Conservation (phyloP, 37 sponge, comb jelly and placozoan species). For the Halichondria panicea region DNA sequence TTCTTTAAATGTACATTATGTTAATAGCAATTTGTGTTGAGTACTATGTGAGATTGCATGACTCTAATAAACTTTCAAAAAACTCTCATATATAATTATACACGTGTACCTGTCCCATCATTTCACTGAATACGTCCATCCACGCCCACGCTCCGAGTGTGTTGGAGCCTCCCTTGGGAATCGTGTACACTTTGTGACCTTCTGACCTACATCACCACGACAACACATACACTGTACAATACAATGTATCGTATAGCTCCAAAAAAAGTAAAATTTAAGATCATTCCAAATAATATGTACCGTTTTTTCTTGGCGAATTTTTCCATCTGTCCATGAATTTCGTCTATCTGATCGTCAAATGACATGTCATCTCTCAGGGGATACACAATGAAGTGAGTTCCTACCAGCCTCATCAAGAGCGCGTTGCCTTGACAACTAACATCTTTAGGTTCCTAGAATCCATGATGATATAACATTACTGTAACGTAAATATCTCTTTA, state of each 20-base stretch:
- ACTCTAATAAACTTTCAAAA: slow-evolving; percentile 20
- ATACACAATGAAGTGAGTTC: slow-evolving; percentile 53
- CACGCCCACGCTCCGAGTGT: slow-evolving; percentile 76
- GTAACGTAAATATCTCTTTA: too few species aligned
- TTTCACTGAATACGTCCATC: slow-evolving; percentile 73
- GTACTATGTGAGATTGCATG: too few species aligned
- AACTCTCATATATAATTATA: too few species aligned
- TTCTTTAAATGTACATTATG: too few species aligned
- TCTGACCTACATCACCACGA: slow-evolving; percentile 25
- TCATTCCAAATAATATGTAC: slow-evolving; percentile 1
- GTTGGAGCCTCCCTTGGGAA: slow-evolving; percentile 81
- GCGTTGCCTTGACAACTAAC: slow-evolving; percentile 66
- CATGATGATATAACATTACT: too few species aligned
- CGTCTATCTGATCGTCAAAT: slow-evolving; percentile 15
- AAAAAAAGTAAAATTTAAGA: neutral
- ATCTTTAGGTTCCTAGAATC: neutral
- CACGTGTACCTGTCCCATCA: slow-evolving; percentile 69
- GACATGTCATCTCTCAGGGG: slow-evolving; percentile 17
- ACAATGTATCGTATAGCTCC: neutral
- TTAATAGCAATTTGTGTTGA: too few species aligned
- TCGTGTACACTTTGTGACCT: slow-evolving; percentile 47
- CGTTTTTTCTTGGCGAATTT: slow-evolving; percentile 36
- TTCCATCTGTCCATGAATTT: slow-evolving; percentile 42
- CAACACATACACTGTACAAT: too few species aligned
- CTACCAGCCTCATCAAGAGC: slow-evolving; percentile 58